Evolutionary conservation across 2,113 vertebrate species (phyloP).

Genomic region (Cercopithecus mona): DNA sequence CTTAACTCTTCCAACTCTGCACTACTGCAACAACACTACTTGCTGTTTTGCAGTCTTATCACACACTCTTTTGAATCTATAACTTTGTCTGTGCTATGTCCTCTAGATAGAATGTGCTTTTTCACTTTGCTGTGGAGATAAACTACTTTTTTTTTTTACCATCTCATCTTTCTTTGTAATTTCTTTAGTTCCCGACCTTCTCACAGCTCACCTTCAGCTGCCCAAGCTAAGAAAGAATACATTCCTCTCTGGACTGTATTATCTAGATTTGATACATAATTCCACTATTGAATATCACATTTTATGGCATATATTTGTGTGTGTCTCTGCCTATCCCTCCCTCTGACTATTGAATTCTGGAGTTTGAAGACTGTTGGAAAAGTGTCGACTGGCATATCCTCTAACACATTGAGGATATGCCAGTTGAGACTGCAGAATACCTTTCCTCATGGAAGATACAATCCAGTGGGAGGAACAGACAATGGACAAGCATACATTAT

Average conservation of each 20-base stretch:
- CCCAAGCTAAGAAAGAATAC: not conserved
- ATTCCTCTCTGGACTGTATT: not conserved
- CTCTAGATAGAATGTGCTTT: not conserved
- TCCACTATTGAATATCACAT: not conserved
- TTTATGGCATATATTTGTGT: not conserved
- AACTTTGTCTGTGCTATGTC: not conserved
- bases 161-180: not conserved
- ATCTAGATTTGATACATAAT: not conserved
- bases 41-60: not conserved
- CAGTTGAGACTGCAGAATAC: not conserved
- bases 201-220: not conserved
- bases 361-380: not conserved
- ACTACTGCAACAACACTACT: not conserved
- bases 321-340: not conserved
- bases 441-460: not conserved
- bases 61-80: not conserved
- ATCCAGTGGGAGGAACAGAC: not conserved
- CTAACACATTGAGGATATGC: not conserved
- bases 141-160: not conserved
- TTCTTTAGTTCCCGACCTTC: not conserved
- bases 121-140: not conserved
- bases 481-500: not conserved
- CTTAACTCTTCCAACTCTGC: not conserved
- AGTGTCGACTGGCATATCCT: no score
- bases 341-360: not conserved